A percentile compares a stretch with the other conserved stretches of the same genome.
These are phyloP conservation scores for Scaptomyza hsui DNA, from an alignment of 1,140 invertebrate species.

Conservation along the genomic window DNA sequence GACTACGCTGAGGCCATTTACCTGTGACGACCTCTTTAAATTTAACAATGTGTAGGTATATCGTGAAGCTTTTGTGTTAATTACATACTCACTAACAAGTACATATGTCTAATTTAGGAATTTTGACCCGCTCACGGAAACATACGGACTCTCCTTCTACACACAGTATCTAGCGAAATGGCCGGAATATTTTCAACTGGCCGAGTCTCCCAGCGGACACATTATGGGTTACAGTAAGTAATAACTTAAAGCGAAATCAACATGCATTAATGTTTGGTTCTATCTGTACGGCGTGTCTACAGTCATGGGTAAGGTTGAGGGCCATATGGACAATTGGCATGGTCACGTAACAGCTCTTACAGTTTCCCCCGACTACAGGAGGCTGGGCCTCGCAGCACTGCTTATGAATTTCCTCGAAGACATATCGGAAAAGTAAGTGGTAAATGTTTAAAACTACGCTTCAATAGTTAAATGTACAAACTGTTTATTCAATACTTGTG, in stretches of 20 bases:
- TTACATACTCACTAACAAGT: not conserved
- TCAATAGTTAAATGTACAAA: too few relatives aligned
- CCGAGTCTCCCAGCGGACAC: conserved; percentile 96
- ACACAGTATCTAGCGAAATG: conserved; percentile 98
- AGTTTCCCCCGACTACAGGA: conserved; percentile 96
- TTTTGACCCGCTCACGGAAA: conserved; percentile 98
- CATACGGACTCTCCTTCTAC: conserved; percentile 98
- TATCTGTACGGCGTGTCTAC: too few relatives aligned
- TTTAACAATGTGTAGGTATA: conserved; percentile 97
- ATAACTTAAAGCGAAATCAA: not conserved
- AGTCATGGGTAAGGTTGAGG: conserved; percentile 99
- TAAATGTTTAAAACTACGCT: too few relatives aligned
- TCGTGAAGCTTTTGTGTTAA: too few relatives aligned
- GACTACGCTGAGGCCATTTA: conserved; percentile 97
- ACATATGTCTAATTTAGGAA: conserved; percentile 87
- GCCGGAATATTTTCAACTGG: conserved; percentile 99
- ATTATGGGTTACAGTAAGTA: conserved; percentile 99
- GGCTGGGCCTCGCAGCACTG: conserved; percentile 95
- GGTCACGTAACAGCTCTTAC: conserved; percentile 99
- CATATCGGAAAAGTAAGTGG: conserved; percentile 94
- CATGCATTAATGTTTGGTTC: not conserved
- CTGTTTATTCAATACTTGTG: not conserved
- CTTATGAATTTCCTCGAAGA: conserved; percentile 98
- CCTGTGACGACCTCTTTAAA: conserved; percentile 96
- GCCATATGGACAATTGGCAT: conserved; percentile 97